A percentile compares a stretch with the other conserved stretches of the same genome.
Conservation (phyloP, 2,113 vertebrate species). For the Recurvirostra avosetta region DNA sequence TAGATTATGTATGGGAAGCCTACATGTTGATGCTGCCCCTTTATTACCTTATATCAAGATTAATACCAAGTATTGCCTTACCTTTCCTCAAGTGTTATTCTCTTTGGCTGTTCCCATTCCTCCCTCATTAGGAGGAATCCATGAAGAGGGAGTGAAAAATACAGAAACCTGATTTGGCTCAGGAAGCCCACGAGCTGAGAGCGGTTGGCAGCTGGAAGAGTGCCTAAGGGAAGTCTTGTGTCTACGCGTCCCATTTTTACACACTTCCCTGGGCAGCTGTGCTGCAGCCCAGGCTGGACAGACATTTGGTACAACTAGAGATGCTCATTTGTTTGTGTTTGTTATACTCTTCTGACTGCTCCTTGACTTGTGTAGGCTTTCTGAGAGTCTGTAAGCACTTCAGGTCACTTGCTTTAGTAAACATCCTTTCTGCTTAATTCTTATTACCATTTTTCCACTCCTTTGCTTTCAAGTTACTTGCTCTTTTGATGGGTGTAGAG, state of each 20-base stretch:
- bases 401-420: not conserved
- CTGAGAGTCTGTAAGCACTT: not conserved
- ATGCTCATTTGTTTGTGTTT: not conserved
- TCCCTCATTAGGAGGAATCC: constrained; percentile 18
- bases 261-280: constrained; percentile 10
- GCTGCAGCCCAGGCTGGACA: not conserved
- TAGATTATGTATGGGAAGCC: not conserved
- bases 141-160: not conserved
- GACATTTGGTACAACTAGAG: not conserved
- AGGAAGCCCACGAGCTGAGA: not conserved
- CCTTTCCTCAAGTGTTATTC: not conserved
- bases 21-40: not conserved
- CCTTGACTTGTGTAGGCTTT: not conserved
- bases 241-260: constrained; percentile 4
- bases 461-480: not conserved
- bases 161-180: not conserved
- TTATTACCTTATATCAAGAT: not conserved
- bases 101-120: not conserved
- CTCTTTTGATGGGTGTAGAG: not conserved
- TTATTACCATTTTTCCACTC: not conserved
- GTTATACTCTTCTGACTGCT: not conserved
- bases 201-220: not conserved
- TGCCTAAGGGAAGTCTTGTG: constrained; percentile 16
- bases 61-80: not conserved
- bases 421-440: not conserved